Evolutionary conservation across 2,113 vertebrate species (phyloP), one percentile per base, ranked within the genome.

Genomic region (Gadus macrocephalus): DNA sequence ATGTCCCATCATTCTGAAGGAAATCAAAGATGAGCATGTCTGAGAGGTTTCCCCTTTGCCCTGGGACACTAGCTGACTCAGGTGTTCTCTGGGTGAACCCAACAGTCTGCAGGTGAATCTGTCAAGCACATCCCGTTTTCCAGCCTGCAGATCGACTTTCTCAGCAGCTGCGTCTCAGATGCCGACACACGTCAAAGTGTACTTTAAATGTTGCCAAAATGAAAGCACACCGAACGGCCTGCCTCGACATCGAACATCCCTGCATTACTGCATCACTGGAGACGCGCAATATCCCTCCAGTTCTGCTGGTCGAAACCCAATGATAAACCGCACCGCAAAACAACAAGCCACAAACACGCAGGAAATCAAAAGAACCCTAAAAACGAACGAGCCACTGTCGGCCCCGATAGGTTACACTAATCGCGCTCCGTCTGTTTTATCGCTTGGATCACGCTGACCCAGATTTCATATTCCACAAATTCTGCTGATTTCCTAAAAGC

Each of bases 1-100:
- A 49, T 49, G 76, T 85, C 73, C 55, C 75, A 79, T 85, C 87
- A 87, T 91, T 90, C 85, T 87, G 80, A 74, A 82, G 76, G 77
- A 89, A 88, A 90, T 89, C 87, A 88, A 86, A 90, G 87, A 91
- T 91, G 87, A 87, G 82, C 85, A 84, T 83, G 89, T 91, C 78
- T 75, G 78, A 89, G 78, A 77, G 88, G 81, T 83, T 81, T 86
- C 83, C 80, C 79, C 65, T 73, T 84, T 77, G 77, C 80, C 76
- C 76, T 87, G 68, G 73, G 79, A 77, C 75, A 78, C 72, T n/a
- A 25, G 86, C 87, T 88, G 84, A 91, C 77, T 90, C 81, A 78
- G 80, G 71, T 81, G 78, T 67, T 70, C 70, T 58, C 69, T 62
- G 60, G 4, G 69, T 59, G 55, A 73, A n/a, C 19, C 53, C 16